phyloP scores from a whole-genome alignment of 2,113 vertebrate species.

The Neogale vison region DNA sequence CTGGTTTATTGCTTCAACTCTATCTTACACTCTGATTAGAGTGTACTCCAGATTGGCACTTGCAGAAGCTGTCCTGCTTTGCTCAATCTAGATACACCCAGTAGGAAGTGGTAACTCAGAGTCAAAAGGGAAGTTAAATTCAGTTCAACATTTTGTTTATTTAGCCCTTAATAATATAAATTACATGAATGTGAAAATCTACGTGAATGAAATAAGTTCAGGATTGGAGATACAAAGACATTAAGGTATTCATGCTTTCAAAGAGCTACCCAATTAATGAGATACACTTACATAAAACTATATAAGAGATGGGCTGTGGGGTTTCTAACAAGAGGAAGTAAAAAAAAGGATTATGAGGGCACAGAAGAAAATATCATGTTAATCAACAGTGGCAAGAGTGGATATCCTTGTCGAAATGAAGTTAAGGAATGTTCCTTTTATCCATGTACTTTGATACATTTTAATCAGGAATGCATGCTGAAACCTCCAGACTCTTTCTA shows the following conservation, averaged over 20 bases:
- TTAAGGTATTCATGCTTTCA: background rate
- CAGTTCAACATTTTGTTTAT: background rate
- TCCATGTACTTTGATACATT: fast-evolving
- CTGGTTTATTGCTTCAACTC: background rate
- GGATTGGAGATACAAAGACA: background rate
- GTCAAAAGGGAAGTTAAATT: background rate
- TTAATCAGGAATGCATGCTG: no score
- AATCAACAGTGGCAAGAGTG: no score
- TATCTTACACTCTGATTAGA: background rate
- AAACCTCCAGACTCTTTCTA: no score
- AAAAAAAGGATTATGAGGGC: background rate
- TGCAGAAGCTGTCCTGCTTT: background rate
- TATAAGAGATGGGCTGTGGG: background rate
- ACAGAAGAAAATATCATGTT: no score
- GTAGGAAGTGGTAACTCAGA: background rate
- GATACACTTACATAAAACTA: background rate
- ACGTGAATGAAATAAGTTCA: background rate
- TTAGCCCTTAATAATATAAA: background rate
- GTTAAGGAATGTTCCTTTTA: no score
- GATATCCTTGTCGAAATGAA: no score
- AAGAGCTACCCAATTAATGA: conserved; percentile 15
- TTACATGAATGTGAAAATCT: background rate
- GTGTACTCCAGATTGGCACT: background rate
- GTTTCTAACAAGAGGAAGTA: background rate
- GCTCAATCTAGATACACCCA: background rate